phyloP scores from a whole-genome alignment of 2,888 invertebrate genomes.

The Nomada ruficornis region DNA sequence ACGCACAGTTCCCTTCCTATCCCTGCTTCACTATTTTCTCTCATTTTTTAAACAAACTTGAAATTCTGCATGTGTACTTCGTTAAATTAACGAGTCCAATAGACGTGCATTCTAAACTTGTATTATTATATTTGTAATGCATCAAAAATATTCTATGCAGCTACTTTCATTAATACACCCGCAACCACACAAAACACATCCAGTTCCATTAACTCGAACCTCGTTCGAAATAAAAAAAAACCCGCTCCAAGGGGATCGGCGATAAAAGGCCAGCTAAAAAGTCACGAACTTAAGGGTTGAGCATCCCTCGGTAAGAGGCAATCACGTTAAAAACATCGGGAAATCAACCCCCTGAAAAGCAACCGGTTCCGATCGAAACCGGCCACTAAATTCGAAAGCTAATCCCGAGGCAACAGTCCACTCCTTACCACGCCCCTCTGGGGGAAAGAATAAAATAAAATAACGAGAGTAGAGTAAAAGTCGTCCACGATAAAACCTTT shows the following conservation, averaged over 20 bases:
- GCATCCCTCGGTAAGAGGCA: constrained; percentile 43
- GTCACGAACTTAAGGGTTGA: constrained; percentile 52
- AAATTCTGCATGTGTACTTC: background rate
- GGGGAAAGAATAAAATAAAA: background rate
- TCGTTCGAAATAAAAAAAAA: background rate
- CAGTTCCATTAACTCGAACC: constrained; percentile 10
- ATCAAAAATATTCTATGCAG: background rate
- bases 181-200: background rate
- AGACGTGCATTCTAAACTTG: no score
- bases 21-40: constrained; percentile 39
- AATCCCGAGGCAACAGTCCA: constrained; percentile 57
- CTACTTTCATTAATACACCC: background rate
- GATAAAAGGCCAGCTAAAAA: constrained; percentile 45
- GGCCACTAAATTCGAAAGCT: constrained; percentile 55
- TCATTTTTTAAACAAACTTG: constrained; percentile 3
- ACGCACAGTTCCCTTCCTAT: constrained; percentile 48
- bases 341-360: constrained; percentile 31
- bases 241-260: background rate
- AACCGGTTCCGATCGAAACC: constrained; percentile 45
- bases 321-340: constrained; percentile 57
- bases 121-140: no score
- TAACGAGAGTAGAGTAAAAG: background rate
- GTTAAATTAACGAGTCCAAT: no score
- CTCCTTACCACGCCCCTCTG: constrained; percentile 1
- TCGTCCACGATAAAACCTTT: constrained; percentile 73